phyloP scores from a whole-genome alignment of 1,140 invertebrate species.

The Drosophila pruinosa region DNA sequence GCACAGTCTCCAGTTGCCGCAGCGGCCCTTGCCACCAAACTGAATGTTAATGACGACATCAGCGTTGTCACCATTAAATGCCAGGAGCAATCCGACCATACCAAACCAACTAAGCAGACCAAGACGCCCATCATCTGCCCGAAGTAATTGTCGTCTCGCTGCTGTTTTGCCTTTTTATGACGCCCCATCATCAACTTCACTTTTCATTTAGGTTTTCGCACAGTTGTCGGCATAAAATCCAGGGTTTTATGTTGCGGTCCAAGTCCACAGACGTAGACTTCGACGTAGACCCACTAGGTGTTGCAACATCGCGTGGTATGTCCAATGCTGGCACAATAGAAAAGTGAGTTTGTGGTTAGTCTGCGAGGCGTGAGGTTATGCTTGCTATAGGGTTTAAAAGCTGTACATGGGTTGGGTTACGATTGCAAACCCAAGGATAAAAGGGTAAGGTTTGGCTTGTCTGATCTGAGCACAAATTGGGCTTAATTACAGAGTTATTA shows the following conservation, averaged over 20 bases:
- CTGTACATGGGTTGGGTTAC: background rate
- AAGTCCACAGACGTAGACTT: conserved; percentile 6
- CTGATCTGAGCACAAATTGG: background rate
- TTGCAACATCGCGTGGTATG: conserved; percentile 1
- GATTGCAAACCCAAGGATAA: background rate
- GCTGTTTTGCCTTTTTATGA: conserved; percentile 25
- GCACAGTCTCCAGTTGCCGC: background rate
- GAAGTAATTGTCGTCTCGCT: conserved; percentile 65
- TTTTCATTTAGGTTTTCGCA: conserved; percentile 66
- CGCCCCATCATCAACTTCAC: conserved; percentile 39
- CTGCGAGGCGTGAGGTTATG: conserved; percentile 8
- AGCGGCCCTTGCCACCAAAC: conserved; percentile 35
- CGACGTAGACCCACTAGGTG: conserved; percentile 1
- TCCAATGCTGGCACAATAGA: conserved; percentile 23
- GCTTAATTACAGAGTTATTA: background rate
- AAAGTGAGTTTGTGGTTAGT: conserved; percentile 49
- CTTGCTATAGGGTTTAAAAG: conserved; percentile 3
- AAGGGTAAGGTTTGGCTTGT: background rate
- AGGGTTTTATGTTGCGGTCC: conserved; percentile 59
- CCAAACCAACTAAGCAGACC: conserved; percentile 9
- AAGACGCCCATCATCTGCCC: conserved; percentile 58
- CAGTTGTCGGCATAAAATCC: conserved; percentile 56
- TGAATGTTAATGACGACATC: conserved; percentile 41
- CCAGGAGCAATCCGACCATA: conserved; percentile 23
- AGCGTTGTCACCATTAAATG: conserved; percentile 58